Evolutionary conservation across 2,888 invertebrate species (phyloP).

Genomic region (Machimus atricapillus): DNA sequence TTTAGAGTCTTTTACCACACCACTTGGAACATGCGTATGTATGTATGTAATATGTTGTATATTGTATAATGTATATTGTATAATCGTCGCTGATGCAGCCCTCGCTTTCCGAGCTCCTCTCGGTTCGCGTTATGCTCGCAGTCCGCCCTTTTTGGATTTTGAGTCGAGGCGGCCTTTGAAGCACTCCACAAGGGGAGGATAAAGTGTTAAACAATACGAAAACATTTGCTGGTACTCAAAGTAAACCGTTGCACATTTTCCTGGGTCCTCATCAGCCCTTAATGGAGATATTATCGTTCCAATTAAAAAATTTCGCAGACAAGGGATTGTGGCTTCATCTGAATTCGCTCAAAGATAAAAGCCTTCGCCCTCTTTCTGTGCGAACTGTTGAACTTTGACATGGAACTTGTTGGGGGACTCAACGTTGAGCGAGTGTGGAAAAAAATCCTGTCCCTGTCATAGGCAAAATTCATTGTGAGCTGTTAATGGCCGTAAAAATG

Average conservation of each 20-base stretch:
- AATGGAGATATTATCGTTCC: slow-evolving; percentile 52
- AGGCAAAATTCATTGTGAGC: neutral
- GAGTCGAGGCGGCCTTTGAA: slow-evolving; percentile 24
- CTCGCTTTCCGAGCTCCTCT: neutral
- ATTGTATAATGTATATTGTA: neutral
- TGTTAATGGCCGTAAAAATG: slow-evolving; percentile 36
- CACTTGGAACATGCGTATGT: neutral
- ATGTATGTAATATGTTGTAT: too few species aligned
- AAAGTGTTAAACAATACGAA: slow-evolving; percentile 53
- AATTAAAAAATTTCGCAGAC: slow-evolving; percentile 49
- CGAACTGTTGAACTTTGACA: slow-evolving; percentile 9
- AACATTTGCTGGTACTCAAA: slow-evolving; percentile 52
- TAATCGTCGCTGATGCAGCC: neutral
- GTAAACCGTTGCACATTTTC: slow-evolving; percentile 51
- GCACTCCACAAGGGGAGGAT: slow-evolving; percentile 49
- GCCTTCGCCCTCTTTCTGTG: neutral
- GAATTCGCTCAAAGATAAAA: slow-evolving; percentile 10
- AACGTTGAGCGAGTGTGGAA: neutral
- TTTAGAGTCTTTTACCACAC: slow-evolving; percentile 12
- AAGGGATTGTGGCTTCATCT: slow-evolving; percentile 16
- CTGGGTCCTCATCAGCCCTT: slow-evolving; percentile 49
- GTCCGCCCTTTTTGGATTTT: slow-evolving; percentile 6
- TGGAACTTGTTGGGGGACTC: neutral
- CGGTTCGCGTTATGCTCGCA: neutral
- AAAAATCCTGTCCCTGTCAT: neutral